A percentile compares a stretch with the other conserved stretches of the same genome.
These are phyloP conservation scores for Eremophila alpestris DNA, from an alignment of 2,797 vertebrate species.

Conservation along the genomic window DNA sequence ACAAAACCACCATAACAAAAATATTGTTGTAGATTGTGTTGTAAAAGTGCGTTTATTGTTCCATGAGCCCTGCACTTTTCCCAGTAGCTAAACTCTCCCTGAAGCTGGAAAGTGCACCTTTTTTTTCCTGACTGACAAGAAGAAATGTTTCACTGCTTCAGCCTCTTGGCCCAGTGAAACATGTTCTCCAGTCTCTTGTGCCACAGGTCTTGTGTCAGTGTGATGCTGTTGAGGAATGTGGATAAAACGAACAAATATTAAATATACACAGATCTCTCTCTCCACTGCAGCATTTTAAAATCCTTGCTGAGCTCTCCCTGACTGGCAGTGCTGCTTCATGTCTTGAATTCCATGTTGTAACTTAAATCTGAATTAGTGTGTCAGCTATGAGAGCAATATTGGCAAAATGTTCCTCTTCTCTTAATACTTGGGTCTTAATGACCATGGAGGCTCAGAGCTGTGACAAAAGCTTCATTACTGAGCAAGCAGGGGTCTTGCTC, in stretches of 20 bases:
- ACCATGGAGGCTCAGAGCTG: accelerated
- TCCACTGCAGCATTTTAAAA: neutral
- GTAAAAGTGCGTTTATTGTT: neutral
- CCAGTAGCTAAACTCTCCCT: neutral
- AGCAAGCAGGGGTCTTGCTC: neutral
- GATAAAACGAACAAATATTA: neutral
- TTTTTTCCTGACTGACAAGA: neutral
- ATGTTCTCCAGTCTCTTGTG: neutral
- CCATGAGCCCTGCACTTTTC: neutral
- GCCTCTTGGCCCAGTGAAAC: neutral
- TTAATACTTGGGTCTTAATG: neutral
- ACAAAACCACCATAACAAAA: neutral
- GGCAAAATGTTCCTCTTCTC: neutral
- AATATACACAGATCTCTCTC: neutral
- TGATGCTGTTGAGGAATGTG: neutral
- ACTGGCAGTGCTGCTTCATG: neutral
- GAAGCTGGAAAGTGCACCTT: neutral
- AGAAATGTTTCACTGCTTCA: neutral
- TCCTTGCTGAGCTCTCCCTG: neutral
- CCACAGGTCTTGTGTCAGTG: neutral
- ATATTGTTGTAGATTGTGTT: neutral
- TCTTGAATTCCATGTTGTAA: neutral
- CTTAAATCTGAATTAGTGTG: neutral
- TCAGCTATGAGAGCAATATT: neutral
- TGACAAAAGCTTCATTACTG: neutral